These are phyloP conservation scores for Sisyra terminalis DNA, from an alignment of 2,888 invertebrate species.

Conservation along the genomic window DNA sequence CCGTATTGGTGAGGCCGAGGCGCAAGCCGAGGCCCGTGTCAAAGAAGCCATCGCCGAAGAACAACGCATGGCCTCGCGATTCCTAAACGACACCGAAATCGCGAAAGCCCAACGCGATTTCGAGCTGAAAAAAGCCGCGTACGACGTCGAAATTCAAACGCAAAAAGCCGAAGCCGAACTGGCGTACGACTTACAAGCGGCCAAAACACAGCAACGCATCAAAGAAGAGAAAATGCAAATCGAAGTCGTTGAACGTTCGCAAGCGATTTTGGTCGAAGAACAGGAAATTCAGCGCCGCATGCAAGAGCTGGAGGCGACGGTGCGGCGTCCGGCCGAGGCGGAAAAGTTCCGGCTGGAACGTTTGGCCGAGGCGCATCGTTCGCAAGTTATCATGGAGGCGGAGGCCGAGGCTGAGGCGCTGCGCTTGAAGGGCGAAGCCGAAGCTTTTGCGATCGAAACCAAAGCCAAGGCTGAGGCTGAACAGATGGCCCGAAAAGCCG, in stretches of 20 bases:
- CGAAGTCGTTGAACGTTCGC: constrained; percentile 75
- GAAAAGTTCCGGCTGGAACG: constrained; percentile 85
- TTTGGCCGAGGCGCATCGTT: constrained; percentile 81
- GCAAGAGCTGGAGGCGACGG: constrained; percentile 81
- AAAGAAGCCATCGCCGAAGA: constrained; percentile 94
- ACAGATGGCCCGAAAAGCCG: constrained; percentile 94
- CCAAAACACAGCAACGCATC: constrained; percentile 88
- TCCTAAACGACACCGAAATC: constrained; percentile 91
- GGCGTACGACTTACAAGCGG: constrained; percentile 86
- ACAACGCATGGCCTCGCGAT: constrained; percentile 86
- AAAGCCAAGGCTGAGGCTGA: constrained; percentile 93
- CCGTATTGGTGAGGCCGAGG: constrained; percentile 93
- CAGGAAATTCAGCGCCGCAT: constrained; percentile 78
- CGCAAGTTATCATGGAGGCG: constrained; percentile 81
- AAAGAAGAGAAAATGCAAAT: constrained; percentile 98
- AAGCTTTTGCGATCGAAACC: constrained; percentile 84
- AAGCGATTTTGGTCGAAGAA: constrained; percentile 65
- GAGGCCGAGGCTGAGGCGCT: constrained; percentile 89
- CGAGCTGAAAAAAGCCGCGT: constrained; percentile 91
- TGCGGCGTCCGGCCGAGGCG: constrained; percentile 90
- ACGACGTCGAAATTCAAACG: constrained; percentile 93
- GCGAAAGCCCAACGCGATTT: constrained; percentile 94
- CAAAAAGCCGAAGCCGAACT: constrained; percentile 87
- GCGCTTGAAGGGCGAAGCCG: constrained; percentile 72
- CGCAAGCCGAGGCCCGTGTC: constrained; percentile 78